Percentiles rank a stretch among this genome's conserved stretches.
phyloP scores from a whole-genome alignment of 2,888 invertebrate genomes.

The Pseudeuparius sepicola region DNA sequence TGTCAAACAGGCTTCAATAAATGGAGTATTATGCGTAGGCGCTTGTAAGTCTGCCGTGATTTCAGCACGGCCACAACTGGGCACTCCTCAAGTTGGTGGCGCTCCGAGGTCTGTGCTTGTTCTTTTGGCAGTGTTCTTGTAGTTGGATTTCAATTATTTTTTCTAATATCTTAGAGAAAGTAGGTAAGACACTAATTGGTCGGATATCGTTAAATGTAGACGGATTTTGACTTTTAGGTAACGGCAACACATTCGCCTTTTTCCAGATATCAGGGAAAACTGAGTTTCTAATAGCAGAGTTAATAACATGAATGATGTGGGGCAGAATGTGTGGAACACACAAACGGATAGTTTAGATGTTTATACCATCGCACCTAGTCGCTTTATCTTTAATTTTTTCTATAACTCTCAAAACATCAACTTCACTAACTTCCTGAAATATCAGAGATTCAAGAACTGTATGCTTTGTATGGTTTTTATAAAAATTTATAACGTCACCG shows the following conservation, averaged over 20 bases:
- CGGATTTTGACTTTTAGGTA: background rate
- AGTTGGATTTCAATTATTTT: constrained; percentile 3
- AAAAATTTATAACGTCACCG: background rate
- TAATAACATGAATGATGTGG: constrained; percentile 1
- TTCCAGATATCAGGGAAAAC: constrained; percentile 4
- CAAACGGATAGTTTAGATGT: background rate
- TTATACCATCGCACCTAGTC: constrained; percentile 1
- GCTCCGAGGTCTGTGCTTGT: no score
- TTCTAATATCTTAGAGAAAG: background rate
- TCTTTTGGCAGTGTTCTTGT: no score
- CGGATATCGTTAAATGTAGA: background rate
- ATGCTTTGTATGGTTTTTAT: background rate
- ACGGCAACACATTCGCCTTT: background rate
- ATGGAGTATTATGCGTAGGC: no score
- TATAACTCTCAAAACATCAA: background rate
- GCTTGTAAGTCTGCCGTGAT: no score
- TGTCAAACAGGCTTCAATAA: no score
- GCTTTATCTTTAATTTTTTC: constrained; percentile 2
- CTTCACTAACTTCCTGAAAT: background rate
- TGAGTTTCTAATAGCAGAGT: background rate
- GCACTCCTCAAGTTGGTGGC: no score
- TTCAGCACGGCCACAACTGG: no score
- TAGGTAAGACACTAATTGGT: constrained; percentile 1
- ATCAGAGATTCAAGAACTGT: background rate
- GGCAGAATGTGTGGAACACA: constrained; percentile 3